Evolutionary conservation across 1,140 invertebrate genomes (phyloP), one percentile per base, ranked within the genome.

Genomic region (Apolygus lucorum): DNA sequence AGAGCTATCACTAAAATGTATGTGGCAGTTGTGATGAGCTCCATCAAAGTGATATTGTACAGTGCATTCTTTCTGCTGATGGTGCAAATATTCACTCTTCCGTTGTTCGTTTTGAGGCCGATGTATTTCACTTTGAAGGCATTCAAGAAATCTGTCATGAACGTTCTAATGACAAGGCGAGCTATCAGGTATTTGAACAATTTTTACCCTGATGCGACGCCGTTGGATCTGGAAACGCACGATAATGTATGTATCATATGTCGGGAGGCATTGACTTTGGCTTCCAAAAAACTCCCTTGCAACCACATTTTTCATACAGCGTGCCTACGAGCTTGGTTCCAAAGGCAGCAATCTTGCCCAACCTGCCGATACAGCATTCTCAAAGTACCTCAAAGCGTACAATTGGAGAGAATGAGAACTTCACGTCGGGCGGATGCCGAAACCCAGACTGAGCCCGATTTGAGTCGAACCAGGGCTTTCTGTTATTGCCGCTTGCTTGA

Each of bases 271-370:
- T 28, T 71, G 52, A 24, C 29, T 1, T 14, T 24, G 24, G 52
- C 22, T n/a, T 42, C 70, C 13, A 71, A 71, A 54, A 71, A 68
- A 24, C 59, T 71, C 24, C 70, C 68, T 8, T 71, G 68, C 49
- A 68, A 68, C 27, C 67, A 68, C 29, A 71, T 71, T 29, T 71
- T 68, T 68, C 68, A 71, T 26, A 52, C 26, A 14, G 13, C 28
- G 13, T 71, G 70, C 27, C 59, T 71, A 4, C 42, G 54, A 68
- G 26, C 59, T 2, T 71, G 70, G 70, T 71, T 71, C 26, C 65
- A 71, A 62, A 62, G 59, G 21, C 70, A 71, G 34, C 70, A 71
- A 22, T 68, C 14, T 25, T 71, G 70, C 17, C 70, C 70, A 27
- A 71, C 70, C 1, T 71, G 70, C 28, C 49, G 70, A 28, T 28